Evolutionary conservation across 2,797 vertebrate genomes (phyloP), one percentile per base, ranked within the genome.

Genomic region (Lepilemur septentrionalis): DNA sequence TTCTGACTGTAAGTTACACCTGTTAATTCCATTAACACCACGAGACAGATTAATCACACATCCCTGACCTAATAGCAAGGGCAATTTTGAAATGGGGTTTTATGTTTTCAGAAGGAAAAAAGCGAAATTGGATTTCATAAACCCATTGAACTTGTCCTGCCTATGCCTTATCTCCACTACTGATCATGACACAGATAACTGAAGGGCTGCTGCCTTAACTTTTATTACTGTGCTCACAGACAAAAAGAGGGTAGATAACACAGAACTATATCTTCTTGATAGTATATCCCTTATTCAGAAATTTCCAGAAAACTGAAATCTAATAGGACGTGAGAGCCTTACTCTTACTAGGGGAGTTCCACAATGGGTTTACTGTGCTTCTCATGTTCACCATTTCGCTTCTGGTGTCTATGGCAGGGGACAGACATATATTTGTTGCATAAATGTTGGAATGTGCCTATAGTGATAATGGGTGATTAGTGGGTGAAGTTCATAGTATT

Each of bases 101-200:
- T 91, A 6, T 75, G 52, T 67, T 86, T 79, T 81, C 55, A 61
- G 65, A 89, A 61, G 61, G 22, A 70, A 50, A 70, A 97, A 82
- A 89, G 46, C 55, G 7, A 87, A 75, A 89, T 79, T 61, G n/a
- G 32, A 86, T 96, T 93, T 94, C 25, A 83, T 83, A 84, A 83
- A 57, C 69, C 10, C 14, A 35, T 57, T 80, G 23, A 12, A 32
- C 15, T 48, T 48, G 35, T 61, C 78, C 75, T 76, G 7, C 32
- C 50, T 38, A 0, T 70, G 84, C 22, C 46, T 46, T 65, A 50
- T 88, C 65, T 94, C 48, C 48, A n/a, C 50, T 48, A 41, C 41
- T 80, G 52, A 55, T 72, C 8, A 32, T 75, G 14, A 50, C 75
- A 38, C n/a, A 67, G 72, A 10, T 85, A 48, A 35, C 23, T 28